Base-by-base conservation (phyloP, 2,888 invertebrate species). In the Silvanus unidentatus region DNA sequence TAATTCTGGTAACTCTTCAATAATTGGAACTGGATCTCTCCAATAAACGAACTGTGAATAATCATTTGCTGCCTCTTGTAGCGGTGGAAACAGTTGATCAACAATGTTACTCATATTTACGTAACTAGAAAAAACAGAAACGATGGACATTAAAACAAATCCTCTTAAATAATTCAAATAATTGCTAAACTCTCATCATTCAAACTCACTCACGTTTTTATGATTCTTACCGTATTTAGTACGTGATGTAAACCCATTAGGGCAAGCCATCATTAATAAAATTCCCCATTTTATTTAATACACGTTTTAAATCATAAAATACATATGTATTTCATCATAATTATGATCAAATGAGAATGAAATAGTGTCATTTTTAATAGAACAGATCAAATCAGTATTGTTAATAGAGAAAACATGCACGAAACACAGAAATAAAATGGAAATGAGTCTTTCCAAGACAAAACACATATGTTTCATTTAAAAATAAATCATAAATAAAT, bases 71-170 rank as follows among this genome's bases (percentile, higher is more conserved):
- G 76, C 76, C 38, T 82, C 82, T 52, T 80, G 76, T 60, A 86
- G 77, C 39, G 88, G 86, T 57, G 97, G 98, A 74, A 96, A 98
- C 71, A 98, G 81, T 73, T 95, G 94, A 77, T 98, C 97, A 54
- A 92, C 96, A 55, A 96, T 83, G 72, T 88, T 88, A 53, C 88
- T 88, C 86, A 97, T 89, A 72, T 89, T 89, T 48, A 89, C 86
- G 75, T 98, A 98, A 68, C 96, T 96, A 81, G 3, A 80, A 78
- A 48, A 48, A 57, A 62, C 64, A 53, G 54, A 47, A 11, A 9
- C 13, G 13, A 35, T 35, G 9, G 11, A 12, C n/a, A n/a, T n/a
- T n/a, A n/a, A n/a, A 22, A 22, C 22, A 22, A 22, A 22, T 22
- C n/a, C n/a, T n/a, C n/a, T n/a, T n/a, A n/a, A n/a, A n/a, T n/a